Percentiles rank a stretch among this genome's conserved stretches.
Evolutionary conservation across 1,140 invertebrate species (phyloP).

Genomic region (Cotesia glomerata): DNA sequence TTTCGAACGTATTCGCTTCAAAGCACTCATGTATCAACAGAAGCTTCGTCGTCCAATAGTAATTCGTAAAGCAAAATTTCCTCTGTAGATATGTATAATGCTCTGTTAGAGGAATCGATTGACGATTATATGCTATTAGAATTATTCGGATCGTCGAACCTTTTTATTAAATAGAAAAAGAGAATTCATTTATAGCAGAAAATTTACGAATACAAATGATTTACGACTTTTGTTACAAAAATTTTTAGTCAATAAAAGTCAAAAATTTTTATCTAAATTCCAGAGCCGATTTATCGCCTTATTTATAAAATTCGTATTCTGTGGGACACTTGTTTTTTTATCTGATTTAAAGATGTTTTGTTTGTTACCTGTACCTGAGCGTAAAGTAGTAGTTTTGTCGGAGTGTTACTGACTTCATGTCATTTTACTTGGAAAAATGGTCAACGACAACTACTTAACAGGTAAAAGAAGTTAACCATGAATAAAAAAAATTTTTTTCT

Average conservation of each 20-base stretch:
- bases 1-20: constrained; percentile 23
- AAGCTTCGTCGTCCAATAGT: not conserved
- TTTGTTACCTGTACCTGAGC: no score
- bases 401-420: not conserved
- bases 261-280: no score
- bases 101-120: not conserved
- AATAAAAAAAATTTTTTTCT: not conserved
- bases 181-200: no score
- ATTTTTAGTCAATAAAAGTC: no score
- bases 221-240: no score
- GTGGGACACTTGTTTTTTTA: no score
- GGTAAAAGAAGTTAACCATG: not conserved
- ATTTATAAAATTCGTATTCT: no score
- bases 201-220: no score
- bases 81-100: constrained; percentile 1
- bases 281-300: no score
- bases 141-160: no score
- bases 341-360: no score
- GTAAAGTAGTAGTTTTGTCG: no score
- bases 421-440: constrained; percentile 1
- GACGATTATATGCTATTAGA: not conserved
- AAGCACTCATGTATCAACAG: not conserved
- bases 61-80: constrained; percentile 7
- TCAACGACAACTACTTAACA: not conserved
- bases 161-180: not conserved